Percentiles rank a stretch among this genome's conserved stretches.
phyloP scores from a whole-genome alignment of 1,140 invertebrate species.

The Stenopsyche tienmushanensis region DNA sequence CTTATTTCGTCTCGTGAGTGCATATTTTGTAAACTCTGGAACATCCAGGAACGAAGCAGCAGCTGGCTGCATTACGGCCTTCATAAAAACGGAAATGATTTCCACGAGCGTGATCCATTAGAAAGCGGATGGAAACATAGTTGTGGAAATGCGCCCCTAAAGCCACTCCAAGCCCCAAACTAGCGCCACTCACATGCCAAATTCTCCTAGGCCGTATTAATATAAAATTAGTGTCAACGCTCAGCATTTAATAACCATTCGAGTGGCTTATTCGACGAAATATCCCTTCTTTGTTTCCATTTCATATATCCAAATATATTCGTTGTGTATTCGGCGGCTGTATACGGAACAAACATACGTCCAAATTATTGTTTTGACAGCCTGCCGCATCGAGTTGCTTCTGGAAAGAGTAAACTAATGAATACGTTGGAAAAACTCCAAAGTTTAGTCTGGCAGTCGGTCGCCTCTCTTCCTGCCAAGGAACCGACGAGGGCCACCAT shows the following conservation, averaged over 20 bases:
- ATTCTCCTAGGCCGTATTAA: too few species aligned
- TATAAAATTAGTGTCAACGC: not conserved
- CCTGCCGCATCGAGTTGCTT: not conserved
- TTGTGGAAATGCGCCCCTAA: not conserved
- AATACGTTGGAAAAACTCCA: slow-evolving; percentile 8
- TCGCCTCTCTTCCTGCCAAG: not conserved
- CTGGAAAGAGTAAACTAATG: slow-evolving; percentile 4
- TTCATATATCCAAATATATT: too few species aligned
- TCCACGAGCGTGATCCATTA: not conserved
- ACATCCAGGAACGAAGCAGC: too few species aligned
- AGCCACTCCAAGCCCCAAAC: not conserved
- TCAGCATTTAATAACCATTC: too few species aligned
- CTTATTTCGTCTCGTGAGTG: too few species aligned
- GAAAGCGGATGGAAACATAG: not conserved
- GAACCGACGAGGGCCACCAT: not conserved
- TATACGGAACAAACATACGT: not conserved
- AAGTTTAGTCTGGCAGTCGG: not conserved
- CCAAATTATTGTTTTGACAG: slow-evolving; percentile 6
- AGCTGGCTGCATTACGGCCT: not conserved
- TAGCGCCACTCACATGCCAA: too few species aligned
- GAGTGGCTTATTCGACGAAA: too few species aligned
- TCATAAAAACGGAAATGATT: not conserved
- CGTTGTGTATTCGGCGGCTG: not conserved
- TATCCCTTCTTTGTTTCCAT: too few species aligned
- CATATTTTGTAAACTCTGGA: too few species aligned